Base-by-base conservation (phyloP, 2,113 vertebrate genomes). In the Equus quagga region DNA sequence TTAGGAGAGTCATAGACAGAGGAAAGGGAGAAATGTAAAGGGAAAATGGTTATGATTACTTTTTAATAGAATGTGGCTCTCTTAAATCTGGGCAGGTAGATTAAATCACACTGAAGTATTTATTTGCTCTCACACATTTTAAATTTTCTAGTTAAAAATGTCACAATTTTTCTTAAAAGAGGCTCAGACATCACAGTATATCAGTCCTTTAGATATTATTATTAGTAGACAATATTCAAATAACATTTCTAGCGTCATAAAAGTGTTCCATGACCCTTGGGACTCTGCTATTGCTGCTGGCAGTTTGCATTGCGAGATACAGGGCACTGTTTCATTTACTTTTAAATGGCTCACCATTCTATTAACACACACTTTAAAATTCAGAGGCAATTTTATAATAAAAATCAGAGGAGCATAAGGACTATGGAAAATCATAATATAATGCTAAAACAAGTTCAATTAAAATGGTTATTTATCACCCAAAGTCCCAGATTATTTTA, bases 161-260 rank as follows among this genome's bases (percentile, higher is more conserved):
- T 81, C 79, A 72, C 36, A 36, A 6, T 87, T 92, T 96, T 96
- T 36, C 56, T 83, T 84, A 83, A 89, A 92, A 85, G 75, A 26
- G 60, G 90, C 58, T 83, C 44, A 65, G 64, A 19, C 17, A 58
- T 93, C 76, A 64, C 11, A 86, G 4, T 75, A 13, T 64, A 69
- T 62, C 49, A 86, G 72, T 33, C 15, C 56, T 97, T 97, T 92
- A 92, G 94, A 96, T 96, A 18, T 70, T 88, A 21, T 73, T 78
- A 80, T 79, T 80, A 73, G 51, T 73, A 86, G 79, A 69, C 8
- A 69, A 81, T 36, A 86, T 96, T 96, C 49, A 69, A 86, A 41
- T 75, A 60, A 23, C 44, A 79, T 36, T 73, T 81, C 26, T 17
- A 17, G 70, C 19, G 44, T n/a, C 12, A 6, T 75, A 54, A 54